phyloP scores from a whole-genome alignment of 2,113 vertebrate genomes.

The Mormyrus lacerda region DNA sequence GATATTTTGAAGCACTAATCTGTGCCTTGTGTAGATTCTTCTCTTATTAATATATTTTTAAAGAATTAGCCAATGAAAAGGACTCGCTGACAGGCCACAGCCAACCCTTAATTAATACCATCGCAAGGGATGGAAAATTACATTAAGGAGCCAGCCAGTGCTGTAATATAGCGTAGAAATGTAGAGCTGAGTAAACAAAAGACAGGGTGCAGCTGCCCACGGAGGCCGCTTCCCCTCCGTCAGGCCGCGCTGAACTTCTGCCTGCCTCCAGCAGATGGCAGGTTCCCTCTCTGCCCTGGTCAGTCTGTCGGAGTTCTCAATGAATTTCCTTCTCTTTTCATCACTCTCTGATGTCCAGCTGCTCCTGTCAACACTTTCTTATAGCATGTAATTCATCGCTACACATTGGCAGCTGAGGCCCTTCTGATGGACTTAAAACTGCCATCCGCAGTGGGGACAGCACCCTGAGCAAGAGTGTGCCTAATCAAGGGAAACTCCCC shows the following conservation, averaged over 20 bases:
- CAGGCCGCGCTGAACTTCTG: conserved; percentile 50
- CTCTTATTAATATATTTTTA: background rate
- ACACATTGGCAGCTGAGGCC: conserved; percentile 87
- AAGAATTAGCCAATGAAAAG: background rate
- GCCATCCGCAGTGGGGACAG: conserved; percentile 72
- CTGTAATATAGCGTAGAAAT: conserved; percentile 13
- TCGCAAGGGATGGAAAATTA: background rate
- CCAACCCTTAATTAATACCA: conserved; percentile 17
- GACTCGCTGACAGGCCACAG: background rate
- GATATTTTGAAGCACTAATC: background rate
- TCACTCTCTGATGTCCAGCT: conserved; percentile 76
- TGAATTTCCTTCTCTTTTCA: conserved; percentile 82
- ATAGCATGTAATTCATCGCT: conserved; percentile 70
- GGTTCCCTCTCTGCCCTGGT: conserved; percentile 43
- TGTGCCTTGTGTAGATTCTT: background rate
- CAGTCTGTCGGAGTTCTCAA: conserved; percentile 73
- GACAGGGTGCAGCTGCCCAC: background rate
- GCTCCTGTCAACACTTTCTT: conserved; percentile 78
- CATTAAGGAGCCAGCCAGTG: conserved; percentile 12
- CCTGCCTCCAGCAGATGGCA: conserved; percentile 52
- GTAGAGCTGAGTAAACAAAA: conserved; percentile 23
- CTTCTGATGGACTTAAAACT: conserved; percentile 82
- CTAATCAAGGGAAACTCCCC: conserved; percentile 70
- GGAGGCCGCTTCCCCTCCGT: conserved; percentile 15
- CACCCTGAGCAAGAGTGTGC: conserved; percentile 60